Percentiles rank a stretch among this genome's conserved stretches.
Evolutionary conservation across 1,140 invertebrate species (phyloP).

Genomic region (Tetramorium alpestre): DNA sequence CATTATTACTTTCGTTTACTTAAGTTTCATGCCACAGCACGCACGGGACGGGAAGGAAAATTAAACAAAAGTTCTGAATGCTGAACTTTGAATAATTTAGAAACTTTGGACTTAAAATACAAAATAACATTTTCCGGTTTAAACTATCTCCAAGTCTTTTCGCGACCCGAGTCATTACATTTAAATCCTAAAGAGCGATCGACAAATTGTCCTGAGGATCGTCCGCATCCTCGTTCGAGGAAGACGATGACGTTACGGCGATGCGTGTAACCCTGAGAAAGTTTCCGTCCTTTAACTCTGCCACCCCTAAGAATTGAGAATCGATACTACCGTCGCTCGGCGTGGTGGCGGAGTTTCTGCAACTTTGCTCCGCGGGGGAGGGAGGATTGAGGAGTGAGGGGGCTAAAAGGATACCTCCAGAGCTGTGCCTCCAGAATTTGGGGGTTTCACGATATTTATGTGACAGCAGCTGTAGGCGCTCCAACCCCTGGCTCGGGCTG

Average conservation of each 20-base stretch:
- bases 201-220: not conserved
- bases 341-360: slow-evolving; percentile 72
- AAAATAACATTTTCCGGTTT: not conserved
- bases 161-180: slow-evolving; percentile 9
- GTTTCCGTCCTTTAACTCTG: slow-evolving; percentile 34
- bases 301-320: slow-evolving; percentile 75
- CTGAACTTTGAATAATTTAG: slow-evolving; percentile 5
- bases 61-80: not conserved
- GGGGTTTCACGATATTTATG: slow-evolving; percentile 79
- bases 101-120: not conserved
- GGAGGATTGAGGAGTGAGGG: slow-evolving; percentile 17
- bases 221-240: not conserved
- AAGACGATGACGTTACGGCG: not conserved
- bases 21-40: not conserved
- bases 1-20: not conserved
- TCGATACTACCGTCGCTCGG: slow-evolving; percentile 68
- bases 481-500: slow-evolving; percentile 59
- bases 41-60: not conserved
- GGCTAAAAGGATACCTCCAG: slow-evolving; percentile 25
- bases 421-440: slow-evolving; percentile 70
- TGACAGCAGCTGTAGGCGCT: slow-evolving; percentile 77
- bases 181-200: slow-evolving; percentile 1
- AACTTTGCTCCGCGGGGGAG: slow-evolving; percentile 72
- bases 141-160: not conserved
- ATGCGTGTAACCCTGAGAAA: slow-evolving; percentile 43